Evolutionary conservation across 2,888 invertebrate species (phyloP).

Genomic region (Parnassius mnemosyne): DNA sequence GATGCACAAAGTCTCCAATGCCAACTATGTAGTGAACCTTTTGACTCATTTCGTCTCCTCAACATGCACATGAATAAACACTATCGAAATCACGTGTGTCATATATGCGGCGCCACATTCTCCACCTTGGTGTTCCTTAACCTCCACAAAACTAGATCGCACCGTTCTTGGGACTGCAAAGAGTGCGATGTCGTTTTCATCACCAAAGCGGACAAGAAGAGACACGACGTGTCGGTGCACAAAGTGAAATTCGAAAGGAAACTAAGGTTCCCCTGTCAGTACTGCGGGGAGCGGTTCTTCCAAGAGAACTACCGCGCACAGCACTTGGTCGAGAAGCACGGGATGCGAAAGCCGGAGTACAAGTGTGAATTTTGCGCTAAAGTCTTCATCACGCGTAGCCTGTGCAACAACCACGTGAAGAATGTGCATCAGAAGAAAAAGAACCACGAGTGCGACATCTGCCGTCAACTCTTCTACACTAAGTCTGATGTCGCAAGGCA

Average conservation of each 20-base stretch:
- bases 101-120: conserved; percentile 65
- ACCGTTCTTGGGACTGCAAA: conserved; percentile 48
- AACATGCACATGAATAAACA: conserved; percentile 71
- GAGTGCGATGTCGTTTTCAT: conserved; percentile 48
- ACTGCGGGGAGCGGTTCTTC: conserved; percentile 53
- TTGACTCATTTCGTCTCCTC: conserved; percentile 51
- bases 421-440: conserved; percentile 66
- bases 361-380: conserved; percentile 57
- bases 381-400: conserved; percentile 57
- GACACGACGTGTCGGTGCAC: conserved; percentile 42
- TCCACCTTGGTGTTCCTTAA: conserved; percentile 62
- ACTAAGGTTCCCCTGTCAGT: conserved; percentile 53
- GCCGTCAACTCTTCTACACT: conserved; percentile 60
- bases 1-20: conserved; percentile 46
- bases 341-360: conserved; percentile 51
- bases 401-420: conserved; percentile 63
- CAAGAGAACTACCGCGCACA: conserved; percentile 51
- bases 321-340: conserved; percentile 57
- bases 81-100: conserved; percentile 65
- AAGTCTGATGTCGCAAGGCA: conserved; percentile 61
- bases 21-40: conserved; percentile 56
- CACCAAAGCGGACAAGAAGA: conserved; percentile 39
- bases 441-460: conserved; percentile 59
- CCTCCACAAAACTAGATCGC: conserved; percentile 56
- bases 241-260: conserved; percentile 45